A percentile compares a stretch with the other conserved stretches of the same genome.
These are phyloP conservation scores for Hermaeophaga mercurialis DNA, from an alignment of 2,888 invertebrate species.

Conservation along the genomic window DNA sequence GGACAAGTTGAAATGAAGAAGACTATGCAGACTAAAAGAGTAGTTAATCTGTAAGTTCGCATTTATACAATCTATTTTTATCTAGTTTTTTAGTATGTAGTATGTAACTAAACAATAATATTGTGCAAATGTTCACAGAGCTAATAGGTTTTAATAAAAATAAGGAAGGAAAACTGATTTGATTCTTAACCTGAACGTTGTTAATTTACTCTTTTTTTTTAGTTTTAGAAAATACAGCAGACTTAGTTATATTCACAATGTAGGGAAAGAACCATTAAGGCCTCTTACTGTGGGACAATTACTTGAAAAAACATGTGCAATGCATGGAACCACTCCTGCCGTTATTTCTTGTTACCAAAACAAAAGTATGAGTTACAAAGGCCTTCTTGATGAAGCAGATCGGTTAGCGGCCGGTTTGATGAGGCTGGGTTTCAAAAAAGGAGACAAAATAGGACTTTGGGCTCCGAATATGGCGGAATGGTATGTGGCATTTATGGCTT, in stretches of 20 bases:
- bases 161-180: too few relatives aligned
- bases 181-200: too few relatives aligned
- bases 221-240: slow-evolving; percentile 25
- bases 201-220: too few relatives aligned
- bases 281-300: slow-evolving; percentile 65
- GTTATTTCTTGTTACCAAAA: slow-evolving; percentile 64
- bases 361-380: slow-evolving; percentile 60
- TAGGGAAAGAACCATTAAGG: slow-evolving; percentile 60
- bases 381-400: slow-evolving; percentile 64
- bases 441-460: slow-evolving; percentile 81
- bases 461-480: slow-evolving; percentile 79
- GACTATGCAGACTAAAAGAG: not conserved
- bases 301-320: slow-evolving; percentile 60
- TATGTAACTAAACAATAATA: too few relatives aligned
- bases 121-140: too few relatives aligned
- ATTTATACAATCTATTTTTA: too few relatives aligned
- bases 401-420: slow-evolving; percentile 71
- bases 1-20: not conserved
- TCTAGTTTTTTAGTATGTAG: too few relatives aligned
- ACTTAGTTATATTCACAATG: slow-evolving; percentile 62
- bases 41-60: too few relatives aligned
- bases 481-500: slow-evolving; percentile 73
- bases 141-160: too few relatives aligned
- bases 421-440: slow-evolving; percentile 69
- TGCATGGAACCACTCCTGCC: slow-evolving; percentile 63